phyloP scores from a whole-genome alignment of 2,888 invertebrate species.

The Ophioninae sp. region DNA sequence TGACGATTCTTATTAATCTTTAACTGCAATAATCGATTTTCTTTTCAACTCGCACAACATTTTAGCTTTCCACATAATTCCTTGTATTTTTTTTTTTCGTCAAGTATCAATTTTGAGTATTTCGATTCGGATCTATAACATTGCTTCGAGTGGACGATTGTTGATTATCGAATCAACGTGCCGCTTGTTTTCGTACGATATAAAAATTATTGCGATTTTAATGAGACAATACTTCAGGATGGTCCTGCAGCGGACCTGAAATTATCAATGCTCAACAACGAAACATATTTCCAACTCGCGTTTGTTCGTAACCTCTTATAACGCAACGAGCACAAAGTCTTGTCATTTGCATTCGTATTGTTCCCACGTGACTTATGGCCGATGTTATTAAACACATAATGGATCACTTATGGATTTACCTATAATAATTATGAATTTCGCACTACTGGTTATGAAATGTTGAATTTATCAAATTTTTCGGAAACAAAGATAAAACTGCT shows the following conservation, averaged over 20 bases:
- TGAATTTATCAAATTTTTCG: background rate
- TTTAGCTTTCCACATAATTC: background rate
- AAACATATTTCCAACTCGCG: slow-evolving; percentile 19
- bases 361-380: background rate
- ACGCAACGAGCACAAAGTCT: slow-evolving; percentile 35
- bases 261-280: slow-evolving; percentile 24
- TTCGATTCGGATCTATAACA: background rate
- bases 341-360: slow-evolving; percentile 19
- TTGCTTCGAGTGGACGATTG: background rate
- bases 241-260: slow-evolving; percentile 29
- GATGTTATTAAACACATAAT: slow-evolving; percentile 3
- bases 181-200: slow-evolving; percentile 6
- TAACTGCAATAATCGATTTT: background rate
- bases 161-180: slow-evolving; percentile 17
- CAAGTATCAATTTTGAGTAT: background rate
- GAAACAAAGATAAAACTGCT: slow-evolving; percentile 31
- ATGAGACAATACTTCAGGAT: slow-evolving; percentile 24
- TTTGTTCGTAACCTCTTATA: slow-evolving; percentile 16
- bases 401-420: background rate
- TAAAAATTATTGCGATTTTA: slow-evolving; percentile 8
- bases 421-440: background rate
- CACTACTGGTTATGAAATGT: slow-evolving; percentile 4
- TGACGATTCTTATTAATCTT: background rate
- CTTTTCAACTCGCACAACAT: background rate
- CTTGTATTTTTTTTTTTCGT: background rate